Evolutionary conservation across 2,888 invertebrate species (phyloP).

Genomic region (Theodoxus fluviatilis): DNA sequence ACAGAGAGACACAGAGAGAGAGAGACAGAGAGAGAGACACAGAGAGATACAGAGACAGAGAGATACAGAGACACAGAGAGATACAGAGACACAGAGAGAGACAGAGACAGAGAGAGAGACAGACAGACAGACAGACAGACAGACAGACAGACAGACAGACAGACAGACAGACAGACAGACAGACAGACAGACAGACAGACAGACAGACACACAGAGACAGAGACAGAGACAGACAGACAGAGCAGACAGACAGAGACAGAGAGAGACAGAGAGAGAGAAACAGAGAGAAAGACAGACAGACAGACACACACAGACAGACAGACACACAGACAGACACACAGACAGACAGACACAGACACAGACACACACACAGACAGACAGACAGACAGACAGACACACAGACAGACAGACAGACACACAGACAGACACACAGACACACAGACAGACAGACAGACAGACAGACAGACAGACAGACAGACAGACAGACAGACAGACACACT

Average conservation of each 20-base stretch:
- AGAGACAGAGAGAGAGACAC: too few relatives aligned
- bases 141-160: background rate
- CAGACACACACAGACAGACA: slow-evolving; percentile 9
- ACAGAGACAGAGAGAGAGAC: background rate
- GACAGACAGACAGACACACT: too few relatives aligned
- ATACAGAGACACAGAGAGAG: slow-evolving; percentile 5
- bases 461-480: too few relatives aligned
- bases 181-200: background rate
- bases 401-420: too few relatives aligned
- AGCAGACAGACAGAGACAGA: background rate
- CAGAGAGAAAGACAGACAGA: background rate
- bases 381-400: too few relatives aligned
- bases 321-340: slow-evolving; percentile 19
- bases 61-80: too few relatives aligned
- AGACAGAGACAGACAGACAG: background rate
- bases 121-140: background rate
- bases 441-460: too few relatives aligned
- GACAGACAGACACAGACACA: background rate
- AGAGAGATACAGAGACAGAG: too few relatives aligned
- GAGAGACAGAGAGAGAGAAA: background rate
- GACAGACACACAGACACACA: too few relatives aligned
- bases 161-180: slow-evolving; percentile 1
- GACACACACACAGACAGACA: too few relatives aligned
- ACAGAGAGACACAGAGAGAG: too few relatives aligned
- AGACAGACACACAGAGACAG: background rate